Percentiles rank a stretch among this genome's conserved stretches.
Evolutionary conservation across 2,888 invertebrate species (phyloP).

Genomic region (Sarcophaga carnaria): DNA sequence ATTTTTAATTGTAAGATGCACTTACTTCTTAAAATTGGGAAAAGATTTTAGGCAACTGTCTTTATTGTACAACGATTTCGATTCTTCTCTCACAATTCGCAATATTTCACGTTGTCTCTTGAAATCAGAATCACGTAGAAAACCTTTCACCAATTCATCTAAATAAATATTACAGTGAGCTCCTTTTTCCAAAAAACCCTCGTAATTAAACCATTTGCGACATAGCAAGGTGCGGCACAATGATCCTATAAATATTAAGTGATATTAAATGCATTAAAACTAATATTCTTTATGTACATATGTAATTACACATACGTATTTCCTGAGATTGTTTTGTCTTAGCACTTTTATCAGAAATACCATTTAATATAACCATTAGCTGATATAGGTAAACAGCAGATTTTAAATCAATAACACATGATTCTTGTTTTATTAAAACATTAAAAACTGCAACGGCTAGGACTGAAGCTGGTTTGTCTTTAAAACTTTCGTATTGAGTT

Average conservation of each 20-base stretch:
- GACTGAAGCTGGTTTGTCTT: conserved; percentile 65
- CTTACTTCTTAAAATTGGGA: conserved; percentile 85
- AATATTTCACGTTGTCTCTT: conserved; percentile 84
- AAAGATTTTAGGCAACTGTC: conserved; percentile 85
- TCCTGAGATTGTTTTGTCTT: conserved; percentile 72
- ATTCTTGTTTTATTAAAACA: conserved; percentile 74
- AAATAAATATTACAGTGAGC: conserved; percentile 85
- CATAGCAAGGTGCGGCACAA: conserved; percentile 84
- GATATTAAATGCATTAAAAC: background rate
- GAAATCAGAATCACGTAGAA: conserved; percentile 84
- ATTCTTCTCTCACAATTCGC: conserved; percentile 84
- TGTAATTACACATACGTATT: conserved; percentile 74
- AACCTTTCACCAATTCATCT: conserved; percentile 86
- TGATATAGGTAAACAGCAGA: conserved; percentile 79
- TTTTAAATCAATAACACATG: conserved; percentile 75
- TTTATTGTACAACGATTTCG: conserved; percentile 83
- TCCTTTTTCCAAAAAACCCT: conserved; percentile 86
- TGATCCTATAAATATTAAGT: conserved; percentile 75
- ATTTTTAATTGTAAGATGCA: background rate
- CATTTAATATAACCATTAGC: conserved; percentile 74
- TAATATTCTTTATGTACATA: background rate
- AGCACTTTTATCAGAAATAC: conserved; percentile 71
- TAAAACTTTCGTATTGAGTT: conserved; percentile 52
- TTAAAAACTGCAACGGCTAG: conserved; percentile 74
- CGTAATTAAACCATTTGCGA: conserved; percentile 86